A percentile compares a stretch with the other conserved stretches of the same genome.
Evolutionary conservation across 2,888 invertebrate genomes (phyloP).

Genomic region (Acronicta aceris): DNA sequence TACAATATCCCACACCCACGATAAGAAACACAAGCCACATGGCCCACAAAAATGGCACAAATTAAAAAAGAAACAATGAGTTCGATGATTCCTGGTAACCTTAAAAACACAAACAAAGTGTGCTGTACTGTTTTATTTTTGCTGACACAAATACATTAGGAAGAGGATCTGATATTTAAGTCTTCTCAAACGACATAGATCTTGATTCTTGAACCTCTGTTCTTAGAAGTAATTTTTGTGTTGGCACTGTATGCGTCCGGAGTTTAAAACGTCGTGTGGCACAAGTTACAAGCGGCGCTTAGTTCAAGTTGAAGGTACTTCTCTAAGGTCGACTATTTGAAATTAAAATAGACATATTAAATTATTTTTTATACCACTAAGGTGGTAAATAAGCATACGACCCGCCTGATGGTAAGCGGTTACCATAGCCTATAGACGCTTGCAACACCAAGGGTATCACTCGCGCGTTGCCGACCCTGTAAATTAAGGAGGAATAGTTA

Average conservation of each 20-base stretch:
- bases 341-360: no score
- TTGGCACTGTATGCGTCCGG: constrained; percentile 82
- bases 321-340: constrained; percentile 21
- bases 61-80: constrained; percentile 13
- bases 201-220: constrained; percentile 86
- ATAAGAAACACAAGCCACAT: constrained; percentile 17
- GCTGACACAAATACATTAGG: constrained; percentile 65
- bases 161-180: constrained; percentile 73
- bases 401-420: no score
- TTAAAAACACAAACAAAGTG: constrained; percentile 33
- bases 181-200: constrained; percentile 76
- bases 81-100: constrained; percentile 15
- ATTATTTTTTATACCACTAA: no score
- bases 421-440: no score
- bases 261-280: constrained; percentile 74
- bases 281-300: constrained; percentile 54
- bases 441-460: no score
- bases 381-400: no score
- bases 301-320: constrained; percentile 54
- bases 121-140: constrained; percentile 19
- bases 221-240: constrained; percentile 80
- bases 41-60: constrained; percentile 25
- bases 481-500: no score
- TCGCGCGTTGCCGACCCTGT: no score
- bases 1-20: constrained; percentile 4